Base-by-base conservation (phyloP, 2,888 invertebrate species). In the Strigamia maritima region DNA sequence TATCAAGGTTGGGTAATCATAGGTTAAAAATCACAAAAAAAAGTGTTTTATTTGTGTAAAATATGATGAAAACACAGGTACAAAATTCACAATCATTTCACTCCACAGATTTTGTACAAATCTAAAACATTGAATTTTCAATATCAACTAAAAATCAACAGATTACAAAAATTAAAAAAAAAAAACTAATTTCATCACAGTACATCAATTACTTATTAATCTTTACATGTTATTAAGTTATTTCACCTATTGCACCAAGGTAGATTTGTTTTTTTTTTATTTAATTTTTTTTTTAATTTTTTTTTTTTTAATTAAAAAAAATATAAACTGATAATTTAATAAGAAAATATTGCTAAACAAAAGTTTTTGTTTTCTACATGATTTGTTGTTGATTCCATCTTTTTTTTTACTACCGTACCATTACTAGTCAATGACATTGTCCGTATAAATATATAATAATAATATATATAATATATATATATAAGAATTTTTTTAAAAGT, bases 11-110 rank as follows among this genome's bases (percentile, higher is more conserved):
- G n/a, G n/a, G n/a, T n/a, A n/a, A n/a, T n/a, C n/a, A n/a, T n/a
- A n/a, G n/a, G n/a, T n/a, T n/a, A n/a, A n/a, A n/a, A n/a, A n/a
- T n/a, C 54, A 54, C 54, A 54, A 54, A 54, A 54, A 54, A 24
- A 12, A 22, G 19, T 24, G 8, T 22, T 7, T 70, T 70, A 70
- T 70, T 70, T 28, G 35, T 70, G 70, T 70, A 70, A 70, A 70
- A 70, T 54, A 54, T 70, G 70, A 70, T 70, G 26, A 70, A 70
- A 70, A 28, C 70, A 70, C 70, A 70, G 70, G 70, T 70, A 70
- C 70, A 70, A 70, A 70, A 26, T 28, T 28, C n/a, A 28, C 70
- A 70, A 2, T 70, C 26, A 28, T 24, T 70, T 70, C 70, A 70
- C 70, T 70, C 26, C 26, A 70, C 70, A 70, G 60, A 16, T 35